Conservation (phyloP, 2,888 invertebrate genomes). For the Xanthorhoe spadicearia region DNA sequence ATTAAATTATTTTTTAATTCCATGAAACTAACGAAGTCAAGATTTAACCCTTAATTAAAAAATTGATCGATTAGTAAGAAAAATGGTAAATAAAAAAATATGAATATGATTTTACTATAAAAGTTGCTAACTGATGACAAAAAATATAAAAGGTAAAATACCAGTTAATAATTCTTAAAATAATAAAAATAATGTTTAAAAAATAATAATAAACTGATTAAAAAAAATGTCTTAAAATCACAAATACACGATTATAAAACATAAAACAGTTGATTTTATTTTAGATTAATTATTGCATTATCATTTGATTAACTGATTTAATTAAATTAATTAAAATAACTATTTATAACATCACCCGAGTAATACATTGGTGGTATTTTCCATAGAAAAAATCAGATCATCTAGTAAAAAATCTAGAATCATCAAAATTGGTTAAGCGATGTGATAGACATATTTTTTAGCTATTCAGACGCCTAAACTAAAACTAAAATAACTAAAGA, state of each 20-base stretch:
- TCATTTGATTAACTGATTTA: conserved; percentile 7
- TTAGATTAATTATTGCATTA: conserved; percentile 11
- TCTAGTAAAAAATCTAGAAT: background rate
- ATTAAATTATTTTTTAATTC: conserved; percentile 11
- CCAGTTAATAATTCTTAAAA: too few species aligned
- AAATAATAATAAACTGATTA: background rate
- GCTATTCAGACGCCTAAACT: too few species aligned
- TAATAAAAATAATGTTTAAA: too few species aligned
- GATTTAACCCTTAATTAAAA: conserved; percentile 41
- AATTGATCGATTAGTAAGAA: conserved; percentile 35
- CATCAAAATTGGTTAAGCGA: background rate
- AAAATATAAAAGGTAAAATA: too few species aligned
- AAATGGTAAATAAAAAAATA: background rate
- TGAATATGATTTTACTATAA: background rate
- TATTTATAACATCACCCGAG: conserved; percentile 18
- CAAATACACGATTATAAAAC: background rate
- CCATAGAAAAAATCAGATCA: too few species aligned
- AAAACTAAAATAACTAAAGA: too few species aligned
- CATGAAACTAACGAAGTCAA: conserved; percentile 22
- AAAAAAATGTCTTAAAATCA: background rate
- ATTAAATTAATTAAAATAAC: conserved; percentile 8
- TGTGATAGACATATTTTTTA: too few species aligned
- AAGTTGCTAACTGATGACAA: too few species aligned
- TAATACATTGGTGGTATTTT: conserved; percentile 29
- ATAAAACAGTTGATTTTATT: conserved; percentile 1